Evolutionary conservation across 2,113 vertebrate species (phyloP).

Genomic region (Paracanthobrama guichenoti): DNA sequence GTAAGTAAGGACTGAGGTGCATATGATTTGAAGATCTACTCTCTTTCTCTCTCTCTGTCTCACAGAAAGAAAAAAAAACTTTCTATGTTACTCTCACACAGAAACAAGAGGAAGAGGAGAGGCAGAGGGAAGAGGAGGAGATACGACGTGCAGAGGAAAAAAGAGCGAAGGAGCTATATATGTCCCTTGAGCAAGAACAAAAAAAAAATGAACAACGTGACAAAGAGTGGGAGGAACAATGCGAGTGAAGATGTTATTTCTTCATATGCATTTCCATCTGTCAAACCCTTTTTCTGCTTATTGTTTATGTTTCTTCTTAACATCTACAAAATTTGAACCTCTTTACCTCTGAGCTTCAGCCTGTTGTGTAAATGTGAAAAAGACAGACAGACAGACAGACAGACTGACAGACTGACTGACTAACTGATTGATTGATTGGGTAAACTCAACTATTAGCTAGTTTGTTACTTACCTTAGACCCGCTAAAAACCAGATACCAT

Average conservation of each 20-base stretch:
- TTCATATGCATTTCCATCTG: neutral
- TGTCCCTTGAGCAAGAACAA: conserved; percentile 79
- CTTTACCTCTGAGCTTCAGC: neutral
- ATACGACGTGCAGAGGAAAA: conserved; percentile 79
- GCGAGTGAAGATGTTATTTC: conserved; percentile 68
- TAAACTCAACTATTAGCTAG: too few relatives aligned
- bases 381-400: neutral
- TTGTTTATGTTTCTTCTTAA: neutral
- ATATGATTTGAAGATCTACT: neutral
- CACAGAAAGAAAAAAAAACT: neutral
- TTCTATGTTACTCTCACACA: conserved; percentile 51
- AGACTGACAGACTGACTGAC: neutral
- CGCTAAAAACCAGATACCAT: neutral
- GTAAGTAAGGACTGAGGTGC: conserved; percentile 11
- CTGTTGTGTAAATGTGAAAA: neutral
- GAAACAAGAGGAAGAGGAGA: conserved; percentile 83
- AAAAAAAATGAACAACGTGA: conserved; percentile 70
- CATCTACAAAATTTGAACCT: neutral
- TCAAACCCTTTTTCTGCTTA: neutral
- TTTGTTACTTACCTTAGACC: too few relatives aligned
- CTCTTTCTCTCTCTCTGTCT: too few relatives aligned
- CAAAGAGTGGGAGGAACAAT: conserved; percentile 79
- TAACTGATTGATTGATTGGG: too few relatives aligned
- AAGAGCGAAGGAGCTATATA: conserved; percentile 77
- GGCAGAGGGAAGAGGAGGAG: conserved; percentile 77